Percentiles rank a stretch among this genome's conserved stretches.
Conservation (phyloP, 2,888 invertebrate species). For the Acrobasis repandana region DNA sequence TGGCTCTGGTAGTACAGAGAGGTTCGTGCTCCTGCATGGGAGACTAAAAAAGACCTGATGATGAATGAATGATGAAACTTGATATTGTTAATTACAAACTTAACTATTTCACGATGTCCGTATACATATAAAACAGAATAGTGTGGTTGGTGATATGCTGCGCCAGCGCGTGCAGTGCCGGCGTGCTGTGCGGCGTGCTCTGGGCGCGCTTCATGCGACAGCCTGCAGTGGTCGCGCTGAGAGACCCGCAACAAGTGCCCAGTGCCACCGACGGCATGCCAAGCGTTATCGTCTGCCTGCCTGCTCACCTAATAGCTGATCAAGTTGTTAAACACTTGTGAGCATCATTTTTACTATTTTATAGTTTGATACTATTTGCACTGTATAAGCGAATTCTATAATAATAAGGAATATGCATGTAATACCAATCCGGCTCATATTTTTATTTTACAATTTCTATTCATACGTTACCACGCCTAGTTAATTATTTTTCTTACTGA, state of each 20-base stretch:
- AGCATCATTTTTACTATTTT: neutral
- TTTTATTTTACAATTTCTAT: no score
- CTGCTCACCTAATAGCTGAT: constrained; percentile 42
- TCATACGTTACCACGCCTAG: no score
- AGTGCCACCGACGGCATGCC: constrained; percentile 22
- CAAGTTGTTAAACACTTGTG: constrained; percentile 47
- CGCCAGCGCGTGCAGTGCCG: constrained; percentile 64
- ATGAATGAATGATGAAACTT: no score
- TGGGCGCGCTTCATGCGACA: constrained; percentile 65
- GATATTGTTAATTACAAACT: no score
- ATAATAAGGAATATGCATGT: no score
- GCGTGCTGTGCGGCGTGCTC: constrained; percentile 60
- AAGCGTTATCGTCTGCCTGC: constrained; percentile 51
- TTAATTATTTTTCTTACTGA: no score
- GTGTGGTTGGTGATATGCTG: constrained; percentile 61
- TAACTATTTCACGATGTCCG: no score
- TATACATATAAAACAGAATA: constrained; percentile 37
- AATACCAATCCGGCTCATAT: no score
- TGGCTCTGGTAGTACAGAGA: no score
- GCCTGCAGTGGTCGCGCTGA: constrained; percentile 59
- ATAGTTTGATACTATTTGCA: neutral
- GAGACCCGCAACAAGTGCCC: constrained; percentile 31
- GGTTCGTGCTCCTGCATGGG: no score
- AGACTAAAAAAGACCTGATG: no score
- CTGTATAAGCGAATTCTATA: constrained; percentile 1